Evolutionary conservation across 35 echinoderm and acorn worm genomes (phyloP), one percentile per base, ranked within the genome.

Genomic region (Strongylocentrotus purpuratus): DNA sequence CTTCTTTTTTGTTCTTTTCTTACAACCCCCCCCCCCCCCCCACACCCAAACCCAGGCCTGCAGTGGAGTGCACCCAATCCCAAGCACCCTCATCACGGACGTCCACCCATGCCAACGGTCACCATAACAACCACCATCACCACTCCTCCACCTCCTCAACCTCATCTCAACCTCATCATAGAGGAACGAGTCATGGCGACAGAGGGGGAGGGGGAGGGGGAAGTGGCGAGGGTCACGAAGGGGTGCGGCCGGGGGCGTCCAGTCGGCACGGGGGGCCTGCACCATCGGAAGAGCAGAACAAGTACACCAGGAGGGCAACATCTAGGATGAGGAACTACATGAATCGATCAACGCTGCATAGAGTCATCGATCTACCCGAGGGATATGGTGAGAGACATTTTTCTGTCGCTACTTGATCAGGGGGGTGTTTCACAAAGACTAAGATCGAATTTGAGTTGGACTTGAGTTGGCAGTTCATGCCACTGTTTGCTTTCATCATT

Each of bases 341-440:
- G 97, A 98, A 99, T 65, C 95, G 98, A 48, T 99, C 98, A 25
- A 97, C 98, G 5, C 48, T 99, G 28, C 98, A 99, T 85, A 95
- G 96, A 85, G 96, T 96, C 35, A 94, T 96, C 11, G 98, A 99
- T 86, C 94, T 99, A 15, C 98, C 98, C 5, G 98, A 99, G 86
- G 97, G 98, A 20, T 99, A 99, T 95, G 98, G 98, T 99, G 92
- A 91, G 90, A 95, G 32, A 22, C 17, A 6, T 28, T 18, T 6
- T 22, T 25, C 22, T 70, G 61, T 4, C 61, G n/a, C n/a, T 12
- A 7, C n/a, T n/a, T n/a, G n/a, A n/a, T n/a, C n/a, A n/a, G n/a
- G n/a, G n/a, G n/a, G n/a, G n/a, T n/a, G n/a, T 50, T 50, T 50
- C 0, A 5, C n/a, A n/a, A n/a, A n/a, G n/a, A n/a, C n/a, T n/a